Base-by-base conservation (phyloP, 2,113 vertebrate genomes). In the Aramus guarauna region DNA sequence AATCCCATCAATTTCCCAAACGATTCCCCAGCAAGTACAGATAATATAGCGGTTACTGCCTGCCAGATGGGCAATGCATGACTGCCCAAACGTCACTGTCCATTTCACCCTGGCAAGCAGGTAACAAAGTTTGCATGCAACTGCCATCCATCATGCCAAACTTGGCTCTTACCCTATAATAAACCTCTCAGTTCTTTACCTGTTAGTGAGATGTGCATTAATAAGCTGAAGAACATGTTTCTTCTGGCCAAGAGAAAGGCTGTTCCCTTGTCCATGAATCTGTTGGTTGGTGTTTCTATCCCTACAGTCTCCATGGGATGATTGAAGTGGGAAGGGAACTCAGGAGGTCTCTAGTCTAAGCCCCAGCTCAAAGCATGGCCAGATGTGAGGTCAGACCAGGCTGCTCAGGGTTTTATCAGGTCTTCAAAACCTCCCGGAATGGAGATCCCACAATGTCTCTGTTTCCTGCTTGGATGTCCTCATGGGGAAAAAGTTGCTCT, bases 381-480 rank as follows among this genome's bases (percentile, higher is more conserved):
- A 68, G 47, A 23, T 39, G n/a, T 4, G 11, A 47, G 11, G 29
- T 45, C 63, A 71, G 64, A 52, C 6, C 24, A 30, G 32, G 43
- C 6, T 47, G 12, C 24, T 58, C 34, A 64, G 19, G 50, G 37
- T 43, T 64, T 77, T 58, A 36, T 24, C 34, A 47, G 11, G n/a
- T 32, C n/a, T 80, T 68, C 36, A 56, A 16, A 48, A 48, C n/a
- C 55, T 76, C 7, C 41, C 0, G 2, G 34, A 19, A 37, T 29
- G 41, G 55, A 63, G 36, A 30, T 50, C 13, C 60, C 39, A 41
- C 30, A 41, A 36, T 6, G 5, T 9, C 32, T 76, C 22, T 32
- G 13, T 29, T 45, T 80, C 34, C 24, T 0, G 0, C 34, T 47
- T 1, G 0, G 32, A 43, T 1, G 1, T 19, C 48, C 48, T 69